phyloP scores from a whole-genome alignment of 2,888 invertebrate genomes.

The Agrochola circellaris region DNA sequence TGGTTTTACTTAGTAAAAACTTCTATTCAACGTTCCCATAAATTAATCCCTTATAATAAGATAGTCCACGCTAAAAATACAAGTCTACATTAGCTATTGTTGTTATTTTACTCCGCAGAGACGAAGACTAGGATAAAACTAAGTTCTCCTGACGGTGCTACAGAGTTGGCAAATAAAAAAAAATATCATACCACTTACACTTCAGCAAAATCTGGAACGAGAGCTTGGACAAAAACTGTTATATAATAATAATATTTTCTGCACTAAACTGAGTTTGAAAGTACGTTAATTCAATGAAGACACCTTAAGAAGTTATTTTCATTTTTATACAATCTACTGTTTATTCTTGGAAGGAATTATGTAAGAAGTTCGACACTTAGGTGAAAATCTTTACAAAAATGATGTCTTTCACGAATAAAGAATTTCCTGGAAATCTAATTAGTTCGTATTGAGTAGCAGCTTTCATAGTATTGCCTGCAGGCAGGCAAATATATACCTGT shows the following conservation, averaged over 20 bases:
- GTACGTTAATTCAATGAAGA: constrained; percentile 8
- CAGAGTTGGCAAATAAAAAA: constrained; percentile 35
- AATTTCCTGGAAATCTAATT: constrained; percentile 5
- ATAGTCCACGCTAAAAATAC: constrained; percentile 41
- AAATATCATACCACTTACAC: constrained; percentile 19
- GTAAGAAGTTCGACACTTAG: background rate
- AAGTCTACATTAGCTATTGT: constrained; percentile 45
- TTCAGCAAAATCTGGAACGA: constrained; percentile 30
- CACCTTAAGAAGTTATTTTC: constrained; percentile 11
- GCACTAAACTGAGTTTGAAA: constrained; percentile 17
- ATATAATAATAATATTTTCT: constrained; percentile 21
- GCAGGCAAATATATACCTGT: background rate
- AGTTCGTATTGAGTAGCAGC: background rate
- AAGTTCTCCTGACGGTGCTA: constrained; percentile 12
- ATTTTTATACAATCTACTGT: background rate
- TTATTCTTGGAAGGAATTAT: constrained; percentile 2
- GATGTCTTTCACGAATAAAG: too few species aligned
- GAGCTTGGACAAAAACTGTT: constrained; percentile 21
- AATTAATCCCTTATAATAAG: constrained; percentile 32
- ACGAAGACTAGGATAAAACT: constrained; percentile 30
- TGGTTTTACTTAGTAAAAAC: background rate
- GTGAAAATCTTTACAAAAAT: background rate
- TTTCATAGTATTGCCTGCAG: background rate
- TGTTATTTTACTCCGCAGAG: constrained; percentile 12
- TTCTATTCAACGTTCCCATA: background rate